phyloP scores from a whole-genome alignment of 1,140 invertebrate genomes.

The Lasioglossum albipes region DNA sequence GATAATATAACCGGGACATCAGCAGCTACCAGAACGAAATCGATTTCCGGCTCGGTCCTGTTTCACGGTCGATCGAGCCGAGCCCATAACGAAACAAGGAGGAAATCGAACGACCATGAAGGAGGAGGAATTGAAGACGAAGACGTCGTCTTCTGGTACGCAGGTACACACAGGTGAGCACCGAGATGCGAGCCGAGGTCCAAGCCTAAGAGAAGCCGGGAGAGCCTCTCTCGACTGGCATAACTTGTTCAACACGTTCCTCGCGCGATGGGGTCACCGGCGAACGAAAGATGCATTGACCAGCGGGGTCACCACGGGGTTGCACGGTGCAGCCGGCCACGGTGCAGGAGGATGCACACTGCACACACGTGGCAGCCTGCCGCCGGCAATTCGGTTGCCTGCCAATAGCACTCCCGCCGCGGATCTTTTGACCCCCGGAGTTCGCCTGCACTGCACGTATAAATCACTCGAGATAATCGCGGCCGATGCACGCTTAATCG shows the following conservation, averaged over 20 bases:
- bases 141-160: conserved; percentile 16
- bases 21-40: conserved; percentile 55
- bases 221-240: conserved; percentile 47
- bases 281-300: conserved; percentile 54
- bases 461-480: conserved; percentile 65
- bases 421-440: conserved; percentile 15
- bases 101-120: conserved; percentile 3
- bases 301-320: conserved; percentile 62
- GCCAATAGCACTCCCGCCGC: conserved; percentile 57
- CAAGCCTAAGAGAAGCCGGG: conserved; percentile 30
- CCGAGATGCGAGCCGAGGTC: not conserved
- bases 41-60: conserved; percentile 54
- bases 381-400: conserved; percentile 66
- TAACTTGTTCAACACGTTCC: conserved; percentile 71
- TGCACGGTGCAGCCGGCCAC: conserved; percentile 36
- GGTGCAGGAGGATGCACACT: not conserved
- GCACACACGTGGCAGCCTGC: conserved; percentile 57
- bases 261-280: conserved; percentile 64
- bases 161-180: not conserved
- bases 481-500: conserved; percentile 62
- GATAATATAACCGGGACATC: conserved; percentile 27
- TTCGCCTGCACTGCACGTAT: conserved; percentile 33
- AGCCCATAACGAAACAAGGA: not conserved
- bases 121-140: not conserved
- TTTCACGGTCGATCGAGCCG: conserved; percentile 57